These are phyloP conservation scores for Psephotus haematonotus DNA, from an alignment of 2,113 vertebrate genomes.

Conservation along the genomic window DNA sequence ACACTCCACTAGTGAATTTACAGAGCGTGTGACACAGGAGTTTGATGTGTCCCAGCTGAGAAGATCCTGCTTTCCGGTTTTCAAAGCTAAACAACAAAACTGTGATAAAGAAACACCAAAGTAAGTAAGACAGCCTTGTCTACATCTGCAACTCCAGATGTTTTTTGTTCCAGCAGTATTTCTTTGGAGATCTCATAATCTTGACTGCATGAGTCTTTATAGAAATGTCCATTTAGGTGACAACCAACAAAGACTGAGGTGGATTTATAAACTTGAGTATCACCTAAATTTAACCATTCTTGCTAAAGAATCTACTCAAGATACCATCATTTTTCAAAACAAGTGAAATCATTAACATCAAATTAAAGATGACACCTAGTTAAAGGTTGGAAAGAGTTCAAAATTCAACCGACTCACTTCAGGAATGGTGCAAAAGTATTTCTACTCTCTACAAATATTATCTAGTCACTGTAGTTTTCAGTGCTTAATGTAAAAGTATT, in stretches of 20 bases:
- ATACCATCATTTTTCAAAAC: not conserved
- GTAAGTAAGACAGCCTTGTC: not conserved
- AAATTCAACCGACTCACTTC: not conserved
- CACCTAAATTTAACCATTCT: not conserved
- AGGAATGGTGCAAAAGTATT: not conserved
- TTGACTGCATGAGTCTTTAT: not conserved
- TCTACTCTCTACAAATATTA: not conserved
- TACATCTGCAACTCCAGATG: not conserved
- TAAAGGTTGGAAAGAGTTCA: not conserved
- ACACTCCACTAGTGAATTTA: not conserved
- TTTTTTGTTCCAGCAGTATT: not conserved
- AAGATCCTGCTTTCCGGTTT: not conserved
- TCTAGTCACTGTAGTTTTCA: not conserved
- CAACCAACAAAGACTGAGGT: not conserved
- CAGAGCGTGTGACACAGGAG: not conserved
- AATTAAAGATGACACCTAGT: not conserved
- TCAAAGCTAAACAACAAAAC: not conserved
- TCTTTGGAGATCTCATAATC: not conserved
- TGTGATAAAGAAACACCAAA: not conserved
- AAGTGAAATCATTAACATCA: not conserved
- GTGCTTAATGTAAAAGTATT: not conserved
- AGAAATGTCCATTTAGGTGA: not conserved
- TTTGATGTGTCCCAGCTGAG: accelerated
- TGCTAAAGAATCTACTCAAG: not conserved
- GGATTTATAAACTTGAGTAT: not conserved